Base-by-base conservation (phyloP, 2,888 invertebrate genomes). In the Zonitis immaculata region DNA sequence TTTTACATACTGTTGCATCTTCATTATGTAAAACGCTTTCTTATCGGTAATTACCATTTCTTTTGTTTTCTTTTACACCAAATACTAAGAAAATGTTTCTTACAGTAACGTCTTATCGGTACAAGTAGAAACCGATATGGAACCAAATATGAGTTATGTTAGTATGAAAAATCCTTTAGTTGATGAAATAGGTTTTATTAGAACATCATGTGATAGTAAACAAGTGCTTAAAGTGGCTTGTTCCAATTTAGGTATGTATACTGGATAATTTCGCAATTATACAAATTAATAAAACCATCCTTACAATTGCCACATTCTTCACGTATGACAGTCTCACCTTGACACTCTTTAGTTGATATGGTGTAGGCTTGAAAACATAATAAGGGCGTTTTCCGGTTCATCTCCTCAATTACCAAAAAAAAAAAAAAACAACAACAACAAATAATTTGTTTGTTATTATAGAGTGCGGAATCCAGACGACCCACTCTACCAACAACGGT, bases 191-290 rank as follows among this genome's bases (percentile, higher is more conserved):
- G 87, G 87, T 27, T 93, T 94, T 66, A 81, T 89, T 11, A 84
- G 88, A 63, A 86, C 87, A 9, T 80, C 84, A 43, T 94, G 93
- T 67, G 84, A 85, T 0, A 82, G 84, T 43, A 84, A 84, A 61
- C 85, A 88, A 76, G 91, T 92, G 8, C 81, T 94, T 48, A 87
- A 86, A 73, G 86, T 93, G 25, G 82, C 84, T 45, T 94, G 93
- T 67, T 83, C 86, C 47, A 83, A 89, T 62, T 78, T 89, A 64
- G 87, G 89, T 89, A 76, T n/a, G n/a, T n/a, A n/a, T n/a, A n/a
- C n/a, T n/a, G n/a, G n/a, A n/a, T n/a, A n/a, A n/a, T n/a, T n/a
- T n/a, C n/a, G n/a, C n/a, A n/a, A n/a, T n/a, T n/a, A n/a, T n/a
- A n/a, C n/a, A n/a, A n/a, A n/a, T n/a, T n/a, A n/a, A n/a, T n/a